A percentile compares a stretch with the other conserved stretches of the same genome.
Evolutionary conservation across 2,888 invertebrate genomes (phyloP).

Genomic region (Apotomis capreana): DNA sequence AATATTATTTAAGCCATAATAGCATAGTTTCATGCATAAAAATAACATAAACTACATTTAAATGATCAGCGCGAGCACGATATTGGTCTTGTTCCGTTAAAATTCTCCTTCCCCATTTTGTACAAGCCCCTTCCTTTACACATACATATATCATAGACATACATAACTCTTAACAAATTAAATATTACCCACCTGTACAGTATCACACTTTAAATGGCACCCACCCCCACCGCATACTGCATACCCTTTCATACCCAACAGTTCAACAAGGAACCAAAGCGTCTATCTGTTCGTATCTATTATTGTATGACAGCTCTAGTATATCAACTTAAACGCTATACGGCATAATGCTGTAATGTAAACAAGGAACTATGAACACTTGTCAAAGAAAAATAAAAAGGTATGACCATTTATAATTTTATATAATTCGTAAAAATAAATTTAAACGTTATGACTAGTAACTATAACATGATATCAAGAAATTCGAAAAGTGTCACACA

Average conservation of each 20-base stretch:
- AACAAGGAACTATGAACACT: conserved; percentile 11
- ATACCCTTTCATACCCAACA: not conserved
- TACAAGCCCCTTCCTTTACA: conserved; percentile 14
- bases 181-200: conserved; percentile 24
- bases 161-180: conserved; percentile 16
- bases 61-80: conserved; percentile 24
- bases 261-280: not conserved
- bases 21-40: not conserved
- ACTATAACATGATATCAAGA: conserved; percentile 27
- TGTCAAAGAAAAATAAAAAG: not conserved
- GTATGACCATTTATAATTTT: not conserved
- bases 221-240: not conserved
- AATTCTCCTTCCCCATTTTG: conserved; percentile 14
- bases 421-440: conserved; percentile 12
- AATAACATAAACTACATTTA: not conserved
- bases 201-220: conserved; percentile 35
- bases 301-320: not conserved
- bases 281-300: not conserved
- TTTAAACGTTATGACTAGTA: conserved; percentile 36
- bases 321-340: conserved; percentile 1
- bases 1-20: not conserved
- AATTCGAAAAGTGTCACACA: conserved; percentile 9
- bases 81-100: not conserved
- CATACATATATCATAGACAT: conserved; percentile 7
- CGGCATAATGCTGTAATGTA: not conserved